Evolutionary conservation across 2,113 vertebrate species (phyloP), one percentile per base, ranked within the genome.

Genomic region (Erythrocebus patas): DNA sequence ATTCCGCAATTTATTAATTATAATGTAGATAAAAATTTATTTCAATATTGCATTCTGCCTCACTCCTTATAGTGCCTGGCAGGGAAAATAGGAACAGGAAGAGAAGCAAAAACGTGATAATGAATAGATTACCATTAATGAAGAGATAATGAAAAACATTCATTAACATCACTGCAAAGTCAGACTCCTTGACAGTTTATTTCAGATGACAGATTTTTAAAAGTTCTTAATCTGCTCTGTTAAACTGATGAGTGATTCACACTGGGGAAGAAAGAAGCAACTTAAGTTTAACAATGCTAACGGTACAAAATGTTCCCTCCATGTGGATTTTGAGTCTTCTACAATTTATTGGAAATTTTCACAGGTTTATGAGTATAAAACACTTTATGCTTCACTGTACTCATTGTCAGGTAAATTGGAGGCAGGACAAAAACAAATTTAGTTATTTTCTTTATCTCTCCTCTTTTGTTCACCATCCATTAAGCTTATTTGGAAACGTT

Each of bases 91-190:
- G 73, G 93, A 95, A 81, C 57, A 82, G n/a, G 66, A 94, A 82
- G 66, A 52, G 38, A 73, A 89, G 25, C 17, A 30, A 91, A 76
- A 84, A 57, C 81, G 40, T 91, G 57, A 48, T 59, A 89, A 85
- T 66, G 76, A 83, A 84, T 78, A 45, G 89, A 95, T 97, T 91
- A 81, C 59, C 86, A 95, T 89, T 96, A 95, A 89, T 91, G 87
- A 85, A 79, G 48, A 81, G 43, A 66, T 66, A 70, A 96, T 68
- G 78, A 94, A 82, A 95, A 72, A 55, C 25, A 73, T 22, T 78
- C 70, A 88, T 95, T 97, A 95, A 22, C 35, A 57, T 81, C 64
- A 61, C 25, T 72, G 85, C 73, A 66, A 52, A 95, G 85, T 52
- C 45, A 45, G 61, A 76, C 25, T 40, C 45, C 20, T 59, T 76